phyloP scores from a whole-genome alignment of 2,888 invertebrate species.

The Cosmia pyralina region DNA sequence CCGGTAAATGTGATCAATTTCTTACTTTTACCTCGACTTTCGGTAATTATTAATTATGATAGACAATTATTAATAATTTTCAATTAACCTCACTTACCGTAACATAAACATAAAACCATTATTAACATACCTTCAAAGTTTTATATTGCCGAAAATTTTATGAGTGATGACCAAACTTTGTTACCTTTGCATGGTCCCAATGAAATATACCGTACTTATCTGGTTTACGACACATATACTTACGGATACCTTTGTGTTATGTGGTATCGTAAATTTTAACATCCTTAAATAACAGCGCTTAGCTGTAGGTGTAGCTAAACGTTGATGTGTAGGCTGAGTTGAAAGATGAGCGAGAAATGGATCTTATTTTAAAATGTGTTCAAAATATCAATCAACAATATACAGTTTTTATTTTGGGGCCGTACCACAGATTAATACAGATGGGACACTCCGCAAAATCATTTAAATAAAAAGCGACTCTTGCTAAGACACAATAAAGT shows the following conservation, averaged over 20 bases:
- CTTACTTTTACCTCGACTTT: too few relatives aligned
- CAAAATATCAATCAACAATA: too few relatives aligned
- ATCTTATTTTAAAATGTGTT: too few relatives aligned
- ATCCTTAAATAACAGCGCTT: constrained; percentile 14
- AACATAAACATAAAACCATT: constrained; percentile 10
- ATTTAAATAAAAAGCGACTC: too few relatives aligned
- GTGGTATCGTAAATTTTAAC: constrained; percentile 20
- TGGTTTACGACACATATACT: constrained; percentile 37
- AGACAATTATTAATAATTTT: too few relatives aligned
- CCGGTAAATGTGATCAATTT: too few relatives aligned
- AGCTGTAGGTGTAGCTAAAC: background rate
- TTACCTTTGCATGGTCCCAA: constrained; percentile 28
- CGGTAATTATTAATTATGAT: too few relatives aligned
- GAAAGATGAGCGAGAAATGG: constrained; percentile 1
- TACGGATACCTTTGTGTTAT: background rate
- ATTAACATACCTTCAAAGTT: constrained; percentile 7
- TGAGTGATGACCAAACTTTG: constrained; percentile 31
- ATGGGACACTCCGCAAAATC: too few relatives aligned
- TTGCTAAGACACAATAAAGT: too few relatives aligned
- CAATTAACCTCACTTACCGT: too few relatives aligned
- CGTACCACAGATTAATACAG: too few relatives aligned
- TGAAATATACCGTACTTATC: constrained; percentile 44
- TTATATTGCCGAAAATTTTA: constrained; percentile 26
- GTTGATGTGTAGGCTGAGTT: background rate
- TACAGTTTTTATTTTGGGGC: too few relatives aligned